A percentile compares a stretch with the other conserved stretches of the same genome.
Evolutionary conservation across 2,797 vertebrate genomes (phyloP).

Genomic region (Aplochiton taeniatus): DNA sequence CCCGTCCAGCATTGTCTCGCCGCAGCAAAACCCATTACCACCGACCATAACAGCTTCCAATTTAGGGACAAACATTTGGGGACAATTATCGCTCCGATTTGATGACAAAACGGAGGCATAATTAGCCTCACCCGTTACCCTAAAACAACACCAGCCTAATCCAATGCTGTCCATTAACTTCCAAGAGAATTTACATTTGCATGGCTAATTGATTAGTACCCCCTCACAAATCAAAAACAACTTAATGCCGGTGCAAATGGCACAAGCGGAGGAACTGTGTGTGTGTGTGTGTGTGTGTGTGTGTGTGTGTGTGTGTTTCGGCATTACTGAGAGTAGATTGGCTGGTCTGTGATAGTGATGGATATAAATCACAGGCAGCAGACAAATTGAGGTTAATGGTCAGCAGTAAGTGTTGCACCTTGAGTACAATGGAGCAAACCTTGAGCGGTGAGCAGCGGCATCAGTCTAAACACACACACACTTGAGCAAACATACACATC

Average conservation of each 20-base stretch:
- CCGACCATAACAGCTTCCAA: conserved; percentile 60
- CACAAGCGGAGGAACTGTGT: conserved; percentile 49
- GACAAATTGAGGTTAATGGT: too few species aligned
- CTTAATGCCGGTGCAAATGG: conserved; percentile 55
- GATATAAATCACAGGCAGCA: too few species aligned
- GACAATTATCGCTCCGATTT: conserved; percentile 55
- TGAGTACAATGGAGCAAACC: too few species aligned
- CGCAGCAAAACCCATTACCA: conserved; percentile 72
- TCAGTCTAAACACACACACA: too few species aligned
- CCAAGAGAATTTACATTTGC: conserved; percentile 45
- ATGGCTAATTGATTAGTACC: conserved; percentile 71
- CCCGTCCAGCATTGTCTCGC: conserved; percentile 66
- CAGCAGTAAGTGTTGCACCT: too few species aligned
- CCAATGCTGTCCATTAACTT: conserved; percentile 59
- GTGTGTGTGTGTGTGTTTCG: conserved; percentile 7
- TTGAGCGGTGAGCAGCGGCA: too few species aligned
- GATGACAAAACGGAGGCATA: conserved; percentile 58
- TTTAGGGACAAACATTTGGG: conserved; percentile 54
- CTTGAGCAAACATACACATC: too few species aligned
- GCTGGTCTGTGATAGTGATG: too few species aligned
- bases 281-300: conserved; percentile 4
- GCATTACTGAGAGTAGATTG: too few species aligned
- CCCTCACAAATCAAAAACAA: conserved; percentile 52
- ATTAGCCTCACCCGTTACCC: conserved; percentile 53
- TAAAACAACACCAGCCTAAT: conserved; percentile 57